Evolutionary conservation across 2,888 invertebrate species (phyloP), one percentile per base, ranked within the genome.

Genomic region (Neelides folsomi): DNA sequence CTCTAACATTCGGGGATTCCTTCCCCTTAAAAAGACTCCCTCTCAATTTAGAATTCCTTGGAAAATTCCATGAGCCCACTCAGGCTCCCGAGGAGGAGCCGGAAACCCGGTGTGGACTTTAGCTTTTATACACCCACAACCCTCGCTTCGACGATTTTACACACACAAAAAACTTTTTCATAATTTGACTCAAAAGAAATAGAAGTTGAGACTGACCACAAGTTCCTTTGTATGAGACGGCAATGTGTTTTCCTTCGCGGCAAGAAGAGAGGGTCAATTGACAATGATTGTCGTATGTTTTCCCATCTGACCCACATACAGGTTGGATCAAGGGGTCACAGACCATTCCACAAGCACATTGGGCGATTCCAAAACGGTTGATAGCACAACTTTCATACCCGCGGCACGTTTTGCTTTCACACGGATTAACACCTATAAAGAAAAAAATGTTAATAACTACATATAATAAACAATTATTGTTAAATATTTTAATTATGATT

Each of bases 371-470:
- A 52, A 79, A 81, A 20, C 80, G 78, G 73, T 87, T 82, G 66
- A 92, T 78, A 42, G 80, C 78, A 68, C 93, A 93, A 60, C 82
- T 81, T 68, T 89, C 83, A 48, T 84, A 82, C 8, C 79, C 73
- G 44, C 79, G 79, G 70, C 90, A 92, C 58, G 80, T 79, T 39
- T 85, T 79, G 40, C 79, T 79, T 64, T 79, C 79, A 69, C 92
- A 92, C 1, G 90, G 89, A 70, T 90, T 89, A 69, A 81, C 79
- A 52, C 84, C 88, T 61, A 49, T 9, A 53, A 53, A 39, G 10
- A 45, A 46, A 47, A 12, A 34, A 38, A 27, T 12, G 52, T 49
- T 15, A 53, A 51, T 19, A n/a, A n/a, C n/a, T n/a, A n/a, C n/a
- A n/a, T n/a, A n/a, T n/a, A n/a, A n/a, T n/a, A n/a, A n/a, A n/a